These are phyloP conservation scores for Mustela lutreola DNA, from an alignment of 2,113 vertebrate genomes.

Conservation along the genomic window DNA sequence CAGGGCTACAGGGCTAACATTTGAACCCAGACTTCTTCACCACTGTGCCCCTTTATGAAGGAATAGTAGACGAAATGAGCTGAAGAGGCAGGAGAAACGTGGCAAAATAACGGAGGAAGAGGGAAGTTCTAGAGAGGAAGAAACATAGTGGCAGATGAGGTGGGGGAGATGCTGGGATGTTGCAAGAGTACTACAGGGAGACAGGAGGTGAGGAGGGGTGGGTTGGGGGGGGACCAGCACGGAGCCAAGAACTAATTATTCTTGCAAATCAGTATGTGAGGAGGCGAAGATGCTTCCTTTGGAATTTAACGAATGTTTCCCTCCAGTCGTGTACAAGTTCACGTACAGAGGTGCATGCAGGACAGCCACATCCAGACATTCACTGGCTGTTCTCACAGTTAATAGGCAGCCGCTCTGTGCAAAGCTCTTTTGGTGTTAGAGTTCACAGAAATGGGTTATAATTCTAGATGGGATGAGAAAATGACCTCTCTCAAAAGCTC, in stretches of 20 bases:
- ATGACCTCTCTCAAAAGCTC: background rate
- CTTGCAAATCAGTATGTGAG: background rate
- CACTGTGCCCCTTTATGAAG: background rate
- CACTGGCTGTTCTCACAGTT: background rate
- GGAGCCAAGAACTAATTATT: background rate
- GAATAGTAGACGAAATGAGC: background rate
- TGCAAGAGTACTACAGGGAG: background rate
- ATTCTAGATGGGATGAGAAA: background rate
- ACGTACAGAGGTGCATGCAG: background rate
- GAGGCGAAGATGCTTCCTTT: background rate
- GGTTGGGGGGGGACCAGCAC: no score
- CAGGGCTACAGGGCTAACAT: background rate
- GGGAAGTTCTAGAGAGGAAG: background rate
- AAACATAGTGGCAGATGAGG: background rate
- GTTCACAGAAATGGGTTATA: constrained; percentile 22
- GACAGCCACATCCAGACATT: background rate
- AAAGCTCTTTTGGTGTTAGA: background rate
- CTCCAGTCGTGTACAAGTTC: background rate
- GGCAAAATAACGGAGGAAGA: background rate
- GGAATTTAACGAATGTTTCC: background rate
- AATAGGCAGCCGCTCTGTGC: background rate
- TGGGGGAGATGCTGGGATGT: background rate
- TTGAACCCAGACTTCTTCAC: background rate
- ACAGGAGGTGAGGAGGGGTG: background rate
- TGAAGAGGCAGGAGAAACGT: background rate